A percentile compares a stretch with the other conserved stretches of the same genome.
Conservation (phyloP, 2,113 vertebrate species). For the Hemichromis elongatus region DNA sequence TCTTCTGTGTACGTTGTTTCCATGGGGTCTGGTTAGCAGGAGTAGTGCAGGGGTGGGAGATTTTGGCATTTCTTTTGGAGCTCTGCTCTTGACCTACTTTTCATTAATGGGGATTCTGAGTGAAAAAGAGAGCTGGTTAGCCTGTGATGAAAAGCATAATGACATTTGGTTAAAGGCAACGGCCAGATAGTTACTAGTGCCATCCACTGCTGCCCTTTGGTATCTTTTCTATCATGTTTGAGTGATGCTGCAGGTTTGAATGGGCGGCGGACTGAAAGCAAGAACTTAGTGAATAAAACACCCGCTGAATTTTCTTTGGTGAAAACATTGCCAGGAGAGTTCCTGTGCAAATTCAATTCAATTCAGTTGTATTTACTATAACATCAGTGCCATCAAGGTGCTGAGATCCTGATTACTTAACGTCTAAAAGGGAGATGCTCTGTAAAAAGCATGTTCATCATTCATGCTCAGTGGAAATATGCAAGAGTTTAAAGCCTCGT, state of each 20-base stretch:
- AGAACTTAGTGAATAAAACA: slow-evolving; percentile 40
- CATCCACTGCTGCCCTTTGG: background rate
- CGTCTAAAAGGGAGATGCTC: slow-evolving; percentile 25
- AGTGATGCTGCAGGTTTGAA: background rate
- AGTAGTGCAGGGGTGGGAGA: slow-evolving; percentile 31
- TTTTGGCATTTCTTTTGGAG: slow-evolving; percentile 60
- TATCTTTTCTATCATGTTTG: background rate
- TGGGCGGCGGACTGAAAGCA: background rate
- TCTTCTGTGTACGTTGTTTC: slow-evolving; percentile 37
- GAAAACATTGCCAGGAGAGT: slow-evolving; percentile 20
- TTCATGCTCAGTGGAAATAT: slow-evolving; percentile 21
- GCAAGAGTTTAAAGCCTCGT: background rate
- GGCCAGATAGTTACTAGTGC: slow-evolving; percentile 24
- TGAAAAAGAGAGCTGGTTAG: slow-evolving; percentile 61
- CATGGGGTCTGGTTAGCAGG: slow-evolving; percentile 2
- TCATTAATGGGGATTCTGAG: slow-evolving; percentile 61
- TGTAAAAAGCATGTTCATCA: slow-evolving; percentile 16
- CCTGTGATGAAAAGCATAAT: slow-evolving; percentile 64
- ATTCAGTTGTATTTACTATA: rapidly evolving
- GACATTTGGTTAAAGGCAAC: slow-evolving; percentile 57
- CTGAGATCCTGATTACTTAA: background rate
- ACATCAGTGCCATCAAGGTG: background rate
- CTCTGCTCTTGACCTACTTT: slow-evolving; percentile 73
- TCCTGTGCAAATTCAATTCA: slow-evolving; percentile 5
- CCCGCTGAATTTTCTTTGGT: slow-evolving; percentile 20